phyloP scores from a whole-genome alignment of 2,888 invertebrate genomes.

The Embidobia sp. region DNA sequence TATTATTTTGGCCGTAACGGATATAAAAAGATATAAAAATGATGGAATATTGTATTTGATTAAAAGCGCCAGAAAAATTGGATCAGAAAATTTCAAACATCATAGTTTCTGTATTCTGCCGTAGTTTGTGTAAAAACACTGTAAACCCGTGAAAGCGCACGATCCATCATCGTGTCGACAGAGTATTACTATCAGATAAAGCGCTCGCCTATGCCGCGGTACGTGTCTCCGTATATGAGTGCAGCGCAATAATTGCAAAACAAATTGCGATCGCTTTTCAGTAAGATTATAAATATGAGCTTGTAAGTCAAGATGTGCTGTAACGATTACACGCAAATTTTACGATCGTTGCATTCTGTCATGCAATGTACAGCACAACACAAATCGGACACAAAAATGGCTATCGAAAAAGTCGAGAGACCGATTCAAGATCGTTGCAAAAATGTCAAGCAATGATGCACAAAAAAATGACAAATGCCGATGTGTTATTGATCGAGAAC shows the following conservation, averaged over 20 bases:
- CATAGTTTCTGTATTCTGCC: conserved; percentile 20
- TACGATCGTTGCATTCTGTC: conserved; percentile 55
- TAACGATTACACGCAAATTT: conserved; percentile 59
- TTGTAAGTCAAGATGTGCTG: conserved; percentile 54
- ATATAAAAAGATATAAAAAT: no score
- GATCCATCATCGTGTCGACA: conserved; percentile 80
- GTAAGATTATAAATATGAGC: conserved; percentile 51
- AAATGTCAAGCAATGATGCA: no score
- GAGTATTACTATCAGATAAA: conserved; percentile 76
- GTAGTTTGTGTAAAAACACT: conserved; percentile 64
- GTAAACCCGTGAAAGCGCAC: conserved; percentile 70
- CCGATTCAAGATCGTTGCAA: no score
- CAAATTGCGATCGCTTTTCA: conserved; percentile 60
- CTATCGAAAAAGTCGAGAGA: no score
- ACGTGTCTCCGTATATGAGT: conserved; percentile 25
- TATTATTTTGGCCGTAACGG: no score
- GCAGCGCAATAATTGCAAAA: conserved; percentile 60
- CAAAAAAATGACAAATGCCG: no score
- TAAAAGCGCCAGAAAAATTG: neutral
- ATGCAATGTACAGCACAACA: conserved; percentile 27
- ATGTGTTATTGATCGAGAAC: no score
- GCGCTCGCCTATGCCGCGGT: conserved; percentile 63
- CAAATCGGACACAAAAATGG: conserved; percentile 7
- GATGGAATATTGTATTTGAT: neutral
- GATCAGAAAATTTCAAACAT: neutral